Evolutionary conservation across 2,797 vertebrate genomes (phyloP), one percentile per base, ranked within the genome.

Genomic region (Gymnocypris eckloni): DNA sequence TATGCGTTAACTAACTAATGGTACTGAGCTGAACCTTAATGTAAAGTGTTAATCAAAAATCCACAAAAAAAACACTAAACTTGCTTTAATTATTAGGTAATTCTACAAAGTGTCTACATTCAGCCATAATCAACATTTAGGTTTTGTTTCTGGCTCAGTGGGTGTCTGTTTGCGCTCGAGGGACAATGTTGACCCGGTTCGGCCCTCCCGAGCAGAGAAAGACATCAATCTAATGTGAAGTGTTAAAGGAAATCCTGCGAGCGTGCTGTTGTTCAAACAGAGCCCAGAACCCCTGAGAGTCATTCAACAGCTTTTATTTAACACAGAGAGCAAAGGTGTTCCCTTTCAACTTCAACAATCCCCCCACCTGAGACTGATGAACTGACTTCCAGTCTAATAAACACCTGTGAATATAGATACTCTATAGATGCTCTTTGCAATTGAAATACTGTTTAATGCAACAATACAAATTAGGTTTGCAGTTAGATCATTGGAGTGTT

Each of bases 221-320:
- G 12, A 75, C 71, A 84, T 84, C 69, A 66, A 87, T 88, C 81
- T 86, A 82, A 76, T 76, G 45, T 81, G 72, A 86, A 82, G 78
- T 79, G 66, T 82, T 79, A 88, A 84, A 85, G 82, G 85, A 86
- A 85, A 75, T 85, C 77, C 82, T 81, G 77, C 61, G 67, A 83
- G 77, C 16, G 50, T 72, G 64, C 76, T 79, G 84, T 56, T 85
- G 83, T 71, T 81, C 72, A 87, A 85, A 79, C 50, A 87, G 54
- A 72, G 61, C 48, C 45, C 45, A 81, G 16, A 79, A 41, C 78
- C 79, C 71, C 25, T 28, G 77, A 64, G 84, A 86, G 59, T 59
- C 67, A 77, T 79, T 82, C 25, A 81, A 70, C 71, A 87, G 64
- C 61, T 81, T 81, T 75, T 67, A 87, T 76, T 84, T n/a, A 77